Base-by-base conservation (phyloP, 2,888 invertebrate genomes). In the Xylota segnis region DNA sequence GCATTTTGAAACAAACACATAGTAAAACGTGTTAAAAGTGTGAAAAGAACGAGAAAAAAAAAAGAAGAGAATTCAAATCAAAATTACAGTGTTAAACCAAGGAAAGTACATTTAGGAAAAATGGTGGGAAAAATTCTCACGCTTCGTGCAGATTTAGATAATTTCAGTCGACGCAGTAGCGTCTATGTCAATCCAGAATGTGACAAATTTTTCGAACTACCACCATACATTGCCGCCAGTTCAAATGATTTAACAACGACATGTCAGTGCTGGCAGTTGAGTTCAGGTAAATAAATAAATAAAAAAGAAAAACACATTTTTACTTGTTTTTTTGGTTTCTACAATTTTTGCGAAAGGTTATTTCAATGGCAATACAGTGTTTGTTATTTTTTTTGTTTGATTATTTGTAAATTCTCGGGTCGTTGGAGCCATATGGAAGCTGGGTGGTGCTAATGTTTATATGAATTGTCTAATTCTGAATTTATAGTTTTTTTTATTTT, bases 131-230 rank as follows among this genome's bases (percentile, higher is more conserved):
- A 92, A 89, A 90, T 92, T 87, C 89, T 92, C 88, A 90, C 90
- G 79, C 89, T 92, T 78, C 91, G 91, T 87, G 76, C 86, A 50
- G 92, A 92, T 84, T 89, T 92, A 88, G 92, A 92, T 84, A 91
- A 90, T 87, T 91, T 91, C 75, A 92, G 92, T 87, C 91, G 92
- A 9, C 92, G 92, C 61, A 91, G 92, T 88, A 92, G 92, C 88
- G 90, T 91, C 88, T 92, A 92, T 87, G 92, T 92, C 68, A 92
- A 92, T 91, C 92, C 92, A 81, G 92, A 92, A 87, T 92, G 92
- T 87, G 92, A 92, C 76, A 92, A 92, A 87, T 92, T 92, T 88
- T 92, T 91, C 87, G 92, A 92, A 88, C 88, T 92, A 88, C 92
- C 92, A 65, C 88, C 90, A 4, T 92, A 90, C 82, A 90, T 92